Conservation (phyloP, 2,888 invertebrate genomes). For the Lapara coniferarum region DNA sequence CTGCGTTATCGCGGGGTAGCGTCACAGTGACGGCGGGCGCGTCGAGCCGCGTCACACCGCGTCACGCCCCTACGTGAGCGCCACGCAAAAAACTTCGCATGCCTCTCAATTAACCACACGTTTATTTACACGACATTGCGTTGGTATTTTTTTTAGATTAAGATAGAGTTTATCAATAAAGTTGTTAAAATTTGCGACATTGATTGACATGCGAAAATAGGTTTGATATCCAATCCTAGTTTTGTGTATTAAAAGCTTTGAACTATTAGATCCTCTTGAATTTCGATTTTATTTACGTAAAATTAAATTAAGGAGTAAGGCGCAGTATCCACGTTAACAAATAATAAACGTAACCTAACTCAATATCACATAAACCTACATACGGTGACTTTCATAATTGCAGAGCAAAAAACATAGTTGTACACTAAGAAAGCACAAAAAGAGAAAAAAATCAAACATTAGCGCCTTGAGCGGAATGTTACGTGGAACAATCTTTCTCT, state of each 20-base stretch:
- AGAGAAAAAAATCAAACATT: conserved; percentile 28
- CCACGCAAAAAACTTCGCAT: conserved; percentile 19
- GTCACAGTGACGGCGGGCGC: conserved; percentile 50
- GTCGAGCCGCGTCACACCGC: conserved; percentile 41
- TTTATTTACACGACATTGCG: conserved; percentile 11
- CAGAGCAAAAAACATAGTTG: neutral
- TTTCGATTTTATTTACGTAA: too few relatives aligned
- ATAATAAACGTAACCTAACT: neutral
- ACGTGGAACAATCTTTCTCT: conserved; percentile 64
- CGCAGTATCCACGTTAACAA: too few relatives aligned
- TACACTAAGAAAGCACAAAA: conserved; percentile 7
- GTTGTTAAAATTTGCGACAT: too few relatives aligned
- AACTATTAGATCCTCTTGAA: too few relatives aligned
- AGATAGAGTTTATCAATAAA: neutral
- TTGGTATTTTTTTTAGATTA: neutral
- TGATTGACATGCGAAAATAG: neutral
- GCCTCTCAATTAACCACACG: conserved; percentile 21
- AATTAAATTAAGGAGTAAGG: too few relatives aligned
- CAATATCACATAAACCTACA: neutral
- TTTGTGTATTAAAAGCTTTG: too few relatives aligned
- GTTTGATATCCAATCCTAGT: neutral
- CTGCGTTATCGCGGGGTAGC: conserved; percentile 40
- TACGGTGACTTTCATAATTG: neutral
- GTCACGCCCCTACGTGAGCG: conserved; percentile 28
- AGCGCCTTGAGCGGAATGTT: conserved; percentile 46